A percentile compares a stretch with the other conserved stretches of the same genome.
phyloP scores from a whole-genome alignment of 2,888 invertebrate genomes.

The Lagria hirta region DNA sequence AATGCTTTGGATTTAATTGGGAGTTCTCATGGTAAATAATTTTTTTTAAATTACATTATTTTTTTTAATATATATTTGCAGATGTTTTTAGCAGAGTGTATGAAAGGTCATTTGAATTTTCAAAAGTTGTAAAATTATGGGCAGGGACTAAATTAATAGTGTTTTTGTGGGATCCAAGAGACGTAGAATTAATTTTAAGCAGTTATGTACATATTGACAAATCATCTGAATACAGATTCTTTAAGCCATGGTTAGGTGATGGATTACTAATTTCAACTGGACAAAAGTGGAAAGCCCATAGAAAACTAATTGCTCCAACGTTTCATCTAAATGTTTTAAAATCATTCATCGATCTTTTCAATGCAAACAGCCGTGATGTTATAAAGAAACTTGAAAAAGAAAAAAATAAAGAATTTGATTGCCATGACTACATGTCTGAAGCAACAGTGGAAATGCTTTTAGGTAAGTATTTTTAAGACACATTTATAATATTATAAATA shows the following conservation, averaged over 20 bases:
- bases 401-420: slow-evolving; percentile 71
- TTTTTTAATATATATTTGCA: slow-evolving; percentile 47
- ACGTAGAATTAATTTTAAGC: slow-evolving; percentile 75
- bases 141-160: slow-evolving; percentile 74
- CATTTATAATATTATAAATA: too few species aligned
- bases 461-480: slow-evolving; percentile 55
- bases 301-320: slow-evolving; percentile 84
- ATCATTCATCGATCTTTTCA: slow-evolving; percentile 83
- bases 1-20: slow-evolving; percentile 75
- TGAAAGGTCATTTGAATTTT: slow-evolving; percentile 58
- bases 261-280: slow-evolving; percentile 81
- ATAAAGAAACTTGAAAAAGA: slow-evolving; percentile 73
- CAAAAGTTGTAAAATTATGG: slow-evolving; percentile 69
- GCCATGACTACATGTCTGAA: slow-evolving; percentile 83
- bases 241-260: slow-evolving; percentile 82
- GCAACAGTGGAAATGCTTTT: slow-evolving; percentile 78
- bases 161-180: slow-evolving; percentile 74
- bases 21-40: slow-evolving; percentile 66
- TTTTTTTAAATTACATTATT: too few species aligned
- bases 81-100: slow-evolving; percentile 71
- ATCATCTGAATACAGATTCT: slow-evolving; percentile 75
- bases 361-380: slow-evolving; percentile 75
- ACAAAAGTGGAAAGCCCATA: slow-evolving; percentile 83
- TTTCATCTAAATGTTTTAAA: slow-evolving; percentile 86
- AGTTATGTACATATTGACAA: slow-evolving; percentile 82